Percentiles rank a stretch among this genome's conserved stretches.
Evolutionary conservation across 1,140 invertebrate genomes (phyloP).

Genomic region (Cydia splendana): DNA sequence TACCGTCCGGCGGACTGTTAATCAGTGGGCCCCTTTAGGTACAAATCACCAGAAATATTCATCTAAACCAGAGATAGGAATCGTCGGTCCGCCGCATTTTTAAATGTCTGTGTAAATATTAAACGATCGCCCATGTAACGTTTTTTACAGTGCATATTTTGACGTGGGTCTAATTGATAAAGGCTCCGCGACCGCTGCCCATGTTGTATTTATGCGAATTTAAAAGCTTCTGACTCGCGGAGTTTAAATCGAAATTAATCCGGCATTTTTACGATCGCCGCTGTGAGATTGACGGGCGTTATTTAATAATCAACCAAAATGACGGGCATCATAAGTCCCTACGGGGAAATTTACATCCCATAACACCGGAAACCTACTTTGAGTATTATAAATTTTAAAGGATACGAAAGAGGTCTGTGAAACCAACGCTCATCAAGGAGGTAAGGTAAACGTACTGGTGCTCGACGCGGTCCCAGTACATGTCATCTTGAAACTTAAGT

Average conservation of each 20-base stretch:
- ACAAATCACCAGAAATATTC: neutral
- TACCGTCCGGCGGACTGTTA: too few relatives aligned
- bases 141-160: conserved; percentile 55
- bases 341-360: too few relatives aligned
- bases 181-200: conserved; percentile 58
- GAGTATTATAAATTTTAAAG: neutral
- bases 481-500: too few relatives aligned
- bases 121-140: conserved; percentile 51
- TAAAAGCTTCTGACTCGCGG: conserved; percentile 69
- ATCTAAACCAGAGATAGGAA: neutral
- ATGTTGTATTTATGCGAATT: conserved; percentile 73
- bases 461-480: too few relatives aligned
- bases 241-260: conserved; percentile 71
- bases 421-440: neutral
- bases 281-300: conserved; percentile 47
- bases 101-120: conserved; percentile 55
- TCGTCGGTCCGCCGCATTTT: neutral
- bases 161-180: conserved; percentile 72
- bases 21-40: too few relatives aligned
- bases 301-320: conserved; percentile 45
- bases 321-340: neutral
- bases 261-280: conserved; percentile 51
- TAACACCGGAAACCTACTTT: too few relatives aligned
- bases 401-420: neutral
- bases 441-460: too few relatives aligned